Evolutionary conservation across 2,797 vertebrate genomes (phyloP).

Genomic region (Gallinago nigripennis): DNA sequence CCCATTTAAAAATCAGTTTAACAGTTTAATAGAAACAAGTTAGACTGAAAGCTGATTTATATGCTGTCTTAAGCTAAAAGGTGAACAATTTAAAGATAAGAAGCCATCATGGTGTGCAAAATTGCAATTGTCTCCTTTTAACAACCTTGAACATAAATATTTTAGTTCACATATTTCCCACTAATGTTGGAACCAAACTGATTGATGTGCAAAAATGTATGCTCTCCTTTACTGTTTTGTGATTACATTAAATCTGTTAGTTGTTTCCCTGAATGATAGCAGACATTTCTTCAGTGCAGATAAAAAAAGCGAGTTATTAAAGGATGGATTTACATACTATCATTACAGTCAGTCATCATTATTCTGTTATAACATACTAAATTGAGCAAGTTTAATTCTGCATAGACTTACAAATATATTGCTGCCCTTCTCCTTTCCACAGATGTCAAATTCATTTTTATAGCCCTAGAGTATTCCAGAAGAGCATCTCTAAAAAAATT

Average conservation of each 20-base stretch:
- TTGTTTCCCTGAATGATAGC: slow-evolving; percentile 46
- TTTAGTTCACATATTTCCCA: slow-evolving; percentile 25
- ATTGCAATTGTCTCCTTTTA: slow-evolving; percentile 51
- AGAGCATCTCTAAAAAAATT: background rate
- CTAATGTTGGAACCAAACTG: background rate
- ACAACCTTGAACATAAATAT: slow-evolving; percentile 26
- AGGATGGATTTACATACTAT: slow-evolving; percentile 42
- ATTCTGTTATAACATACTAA: background rate
- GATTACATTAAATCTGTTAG: slow-evolving; percentile 37
- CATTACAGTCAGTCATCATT: slow-evolving; percentile 32
- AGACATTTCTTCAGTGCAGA: slow-evolving; percentile 22
- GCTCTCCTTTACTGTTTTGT: background rate
- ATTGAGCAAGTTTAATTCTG: slow-evolving; percentile 3
- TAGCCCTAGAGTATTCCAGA: background rate
- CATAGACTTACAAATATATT: background rate
- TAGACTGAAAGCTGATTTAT: slow-evolving; percentile 1
- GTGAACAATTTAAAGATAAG: slow-evolving; percentile 54
- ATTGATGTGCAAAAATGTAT: slow-evolving; percentile 29
- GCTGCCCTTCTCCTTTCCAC: background rate
- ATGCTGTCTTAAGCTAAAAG: slow-evolving; percentile 37
- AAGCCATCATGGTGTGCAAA: slow-evolving; percentile 1
- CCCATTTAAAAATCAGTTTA: slow-evolving; percentile 13
- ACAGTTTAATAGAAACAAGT: slow-evolving; percentile 5
- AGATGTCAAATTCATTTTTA: slow-evolving; percentile 30
- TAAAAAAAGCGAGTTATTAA: slow-evolving; percentile 34